Evolutionary conservation across 1,140 invertebrate species (phyloP).

Genomic region (Meteorus sp.): DNA sequence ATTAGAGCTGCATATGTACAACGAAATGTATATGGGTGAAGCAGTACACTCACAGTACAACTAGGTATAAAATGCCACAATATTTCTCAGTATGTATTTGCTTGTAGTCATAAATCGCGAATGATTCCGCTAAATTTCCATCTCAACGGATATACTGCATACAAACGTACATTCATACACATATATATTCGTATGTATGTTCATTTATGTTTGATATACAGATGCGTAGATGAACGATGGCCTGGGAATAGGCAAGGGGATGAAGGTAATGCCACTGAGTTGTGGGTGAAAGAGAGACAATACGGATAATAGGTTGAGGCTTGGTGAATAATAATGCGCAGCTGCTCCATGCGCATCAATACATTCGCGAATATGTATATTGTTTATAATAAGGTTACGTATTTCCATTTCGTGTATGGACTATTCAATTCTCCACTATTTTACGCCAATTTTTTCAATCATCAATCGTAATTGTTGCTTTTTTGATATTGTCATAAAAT

Average conservation of each 20-base stretch:
- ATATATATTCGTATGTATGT: no score
- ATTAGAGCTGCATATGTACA: not conserved
- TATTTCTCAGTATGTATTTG: conserved; percentile 4
- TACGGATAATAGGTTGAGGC: conserved; percentile 42
- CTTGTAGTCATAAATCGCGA: conserved; percentile 38
- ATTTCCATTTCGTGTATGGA: no score
- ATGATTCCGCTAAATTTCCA: conserved; percentile 48
- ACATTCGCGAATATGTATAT: no score
- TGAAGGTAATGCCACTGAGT: conserved; percentile 41
- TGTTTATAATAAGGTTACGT: no score
- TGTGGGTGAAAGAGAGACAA: conserved; percentile 33
- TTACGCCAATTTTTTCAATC: no score
- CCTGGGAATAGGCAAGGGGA: conserved; percentile 30
- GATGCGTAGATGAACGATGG: conserved; percentile 9
- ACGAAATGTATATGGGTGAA: not conserved
- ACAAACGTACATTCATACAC: no score
- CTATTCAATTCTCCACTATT: no score
- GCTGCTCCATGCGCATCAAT: conserved; percentile 11
- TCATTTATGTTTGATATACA: no score
- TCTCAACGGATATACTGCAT: conserved; percentile 42
- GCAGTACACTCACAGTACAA: not conserved
- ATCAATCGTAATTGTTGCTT: no score
- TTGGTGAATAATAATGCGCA: conserved; percentile 42
- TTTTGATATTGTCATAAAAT: no score
- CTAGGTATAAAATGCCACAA: not conserved